Base-by-base conservation (phyloP, 2,888 invertebrate species). In the Athalia cordata region DNA sequence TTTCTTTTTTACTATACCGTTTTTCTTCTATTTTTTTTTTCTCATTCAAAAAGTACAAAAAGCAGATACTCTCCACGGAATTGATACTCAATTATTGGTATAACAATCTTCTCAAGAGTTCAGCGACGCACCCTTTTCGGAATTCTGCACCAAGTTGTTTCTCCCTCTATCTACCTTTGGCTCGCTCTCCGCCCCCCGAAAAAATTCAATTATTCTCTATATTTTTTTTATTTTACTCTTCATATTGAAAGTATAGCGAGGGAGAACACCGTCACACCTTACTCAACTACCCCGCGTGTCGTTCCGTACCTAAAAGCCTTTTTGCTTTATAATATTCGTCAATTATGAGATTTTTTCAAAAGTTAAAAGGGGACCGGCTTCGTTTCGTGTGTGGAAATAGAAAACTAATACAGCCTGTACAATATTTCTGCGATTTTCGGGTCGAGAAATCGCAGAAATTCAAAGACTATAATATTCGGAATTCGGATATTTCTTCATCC, bases 281-380 rank as follows among this genome's bases (percentile, higher is more conserved):
- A 8, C n/a, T 55, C n/a, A 55, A 3, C n/a, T n/a, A 55, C 55
- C n/a, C 8, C 8, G 4, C 68, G 52, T 68, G 68, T 55, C 52
- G 52, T 9, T 68, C 8, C 29, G 52, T n/a, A 52, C 29, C 52
- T 52, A 43, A 45, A 55, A 68, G 29, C 13, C 68, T 68, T 68
- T 55, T 68, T 68, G 5, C 50, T 68, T 68, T 8, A 66, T 55
- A 29, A 55, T 43, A 68, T 68, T 68, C 52, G 43, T 68, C 68
- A 50, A 68, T 68, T 68, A 43, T 52, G 52, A 68, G 8, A 55
- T 68, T 68, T 68, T 13, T 50, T 29, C 7, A 4, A 43, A 68
- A 50, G 15, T 55, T 29, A 9, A 52, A 68, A 43, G n/a, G 6
- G 61, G 8, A 3, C 4, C 13, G 13, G 7, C 8, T 13, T 3